These are phyloP conservation scores for Indicator maculatus DNA, from an alignment of 2,113 vertebrate genomes.

Conservation along the genomic window DNA sequence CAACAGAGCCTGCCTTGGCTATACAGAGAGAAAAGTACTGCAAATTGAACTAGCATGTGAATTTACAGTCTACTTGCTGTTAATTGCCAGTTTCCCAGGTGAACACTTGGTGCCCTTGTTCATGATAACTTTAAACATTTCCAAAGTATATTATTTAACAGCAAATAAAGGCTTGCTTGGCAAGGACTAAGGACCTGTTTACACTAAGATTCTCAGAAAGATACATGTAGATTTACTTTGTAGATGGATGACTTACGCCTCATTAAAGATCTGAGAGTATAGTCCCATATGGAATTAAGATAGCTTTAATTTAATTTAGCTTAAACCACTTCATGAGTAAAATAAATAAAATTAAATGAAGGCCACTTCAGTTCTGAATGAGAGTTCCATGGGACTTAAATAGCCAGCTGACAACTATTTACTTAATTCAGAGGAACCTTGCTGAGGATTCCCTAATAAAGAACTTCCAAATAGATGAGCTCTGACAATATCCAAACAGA, in stretches of 20 bases:
- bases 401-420: background rate
- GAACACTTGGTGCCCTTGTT: background rate
- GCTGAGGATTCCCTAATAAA: background rate
- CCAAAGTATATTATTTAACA: background rate
- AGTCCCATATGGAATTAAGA: constrained; percentile 8
- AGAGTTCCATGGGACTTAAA: background rate
- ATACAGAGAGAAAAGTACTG: background rate
- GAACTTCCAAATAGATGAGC: background rate
- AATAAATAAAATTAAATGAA: constrained; percentile 13
- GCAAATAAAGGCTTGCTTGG: background rate
- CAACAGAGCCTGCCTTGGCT: background rate
- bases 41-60: background rate
- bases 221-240: constrained; percentile 20
- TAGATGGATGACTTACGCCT: background rate
- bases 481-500: background rate
- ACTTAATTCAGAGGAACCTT: background rate
- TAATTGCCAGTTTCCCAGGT: background rate
- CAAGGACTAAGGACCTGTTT: background rate
- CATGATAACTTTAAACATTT: background rate
- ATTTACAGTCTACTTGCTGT: background rate
- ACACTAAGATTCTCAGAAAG: background rate
- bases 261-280: background rate
- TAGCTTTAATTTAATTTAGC: background rate
- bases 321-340: constrained; percentile 19
- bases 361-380: background rate